Percentiles rank a stretch among this genome's conserved stretches.
These are phyloP conservation scores for Cremastinae sp. DNA, from an alignment of 2,888 invertebrate species.

Conservation along the genomic window DNA sequence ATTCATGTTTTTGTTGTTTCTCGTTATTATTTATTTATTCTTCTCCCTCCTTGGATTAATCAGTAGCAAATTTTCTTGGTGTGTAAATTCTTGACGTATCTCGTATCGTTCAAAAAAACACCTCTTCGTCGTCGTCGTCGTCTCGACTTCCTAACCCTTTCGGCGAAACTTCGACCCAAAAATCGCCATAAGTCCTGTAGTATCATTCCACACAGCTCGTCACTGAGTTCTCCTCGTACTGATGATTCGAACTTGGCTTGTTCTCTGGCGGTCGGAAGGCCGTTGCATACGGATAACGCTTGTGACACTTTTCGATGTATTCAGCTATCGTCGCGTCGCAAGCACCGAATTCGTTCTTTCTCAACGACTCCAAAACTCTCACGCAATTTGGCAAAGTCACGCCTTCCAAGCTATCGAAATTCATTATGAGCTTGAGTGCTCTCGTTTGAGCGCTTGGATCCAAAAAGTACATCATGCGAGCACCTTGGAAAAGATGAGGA, in stretches of 20 bases:
- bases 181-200: constrained; percentile 61
- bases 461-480: constrained; percentile 89
- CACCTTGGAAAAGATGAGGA: constrained; percentile 90
- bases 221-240: constrained; percentile 75
- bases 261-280: constrained; percentile 83
- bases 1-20: not conserved
- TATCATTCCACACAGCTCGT: constrained; percentile 73
- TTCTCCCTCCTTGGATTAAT: constrained; percentile 15
- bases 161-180: constrained; percentile 64
- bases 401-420: constrained; percentile 80
- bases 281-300: constrained; percentile 89
- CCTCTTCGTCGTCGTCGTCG: constrained; percentile 61
- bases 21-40: constrained; percentile 2
- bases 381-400: constrained; percentile 87
- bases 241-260: constrained; percentile 70
- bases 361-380: constrained; percentile 88
- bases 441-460: constrained; percentile 84
- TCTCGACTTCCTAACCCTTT: constrained; percentile 62
- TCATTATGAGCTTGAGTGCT: constrained; percentile 84
- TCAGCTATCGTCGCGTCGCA: constrained; percentile 86
- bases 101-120: constrained; percentile 37
- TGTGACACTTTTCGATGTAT: constrained; percentile 87
- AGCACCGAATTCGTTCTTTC: constrained; percentile 90
- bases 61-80: constrained; percentile 28
- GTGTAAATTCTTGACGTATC: constrained; percentile 45